Conservation (phyloP, 1,140 invertebrate genomes). For the Steinernema khuongi region DNA sequence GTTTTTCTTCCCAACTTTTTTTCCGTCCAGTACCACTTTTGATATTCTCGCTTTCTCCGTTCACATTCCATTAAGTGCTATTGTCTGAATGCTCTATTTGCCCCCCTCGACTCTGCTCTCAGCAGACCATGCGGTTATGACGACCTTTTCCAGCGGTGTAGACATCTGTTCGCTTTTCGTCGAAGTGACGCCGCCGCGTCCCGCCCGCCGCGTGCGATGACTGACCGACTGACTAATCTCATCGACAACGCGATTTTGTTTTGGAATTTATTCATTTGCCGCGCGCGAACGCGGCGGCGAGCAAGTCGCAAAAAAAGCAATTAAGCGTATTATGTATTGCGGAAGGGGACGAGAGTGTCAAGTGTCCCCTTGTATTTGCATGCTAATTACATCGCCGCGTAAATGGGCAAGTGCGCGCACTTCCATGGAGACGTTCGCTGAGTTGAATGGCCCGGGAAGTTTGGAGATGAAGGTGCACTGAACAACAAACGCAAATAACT, state of each 20-base stretch:
- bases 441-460: too few relatives aligned
- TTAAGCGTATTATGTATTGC: constrained; percentile 13
- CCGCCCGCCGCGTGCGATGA: neutral
- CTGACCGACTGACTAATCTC: constrained; percentile 7
- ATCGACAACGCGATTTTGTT: constrained; percentile 10
- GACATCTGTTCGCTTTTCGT: neutral
- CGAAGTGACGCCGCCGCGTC: neutral
- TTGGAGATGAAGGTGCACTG: neutral
- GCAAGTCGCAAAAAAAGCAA: constrained; percentile 1
- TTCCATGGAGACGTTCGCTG: too few relatives aligned
- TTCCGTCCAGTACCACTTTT: too few relatives aligned
- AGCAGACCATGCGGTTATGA: neutral
- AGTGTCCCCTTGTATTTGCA: neutral
- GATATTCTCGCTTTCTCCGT: too few relatives aligned
- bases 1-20: too few relatives aligned
- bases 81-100: too few relatives aligned
- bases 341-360: neutral
- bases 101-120: neutral
- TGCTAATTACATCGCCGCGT: neutral
- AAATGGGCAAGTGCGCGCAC: too few relatives aligned
- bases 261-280: constrained; percentile 14
- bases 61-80: too few relatives aligned
- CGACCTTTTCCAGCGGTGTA: neutral
- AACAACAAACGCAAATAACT: neutral
- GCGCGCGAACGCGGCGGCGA: neutral